Evolutionary conservation across 2,113 vertebrate species (phyloP).

Genomic region (Carollia perspicillata): DNA sequence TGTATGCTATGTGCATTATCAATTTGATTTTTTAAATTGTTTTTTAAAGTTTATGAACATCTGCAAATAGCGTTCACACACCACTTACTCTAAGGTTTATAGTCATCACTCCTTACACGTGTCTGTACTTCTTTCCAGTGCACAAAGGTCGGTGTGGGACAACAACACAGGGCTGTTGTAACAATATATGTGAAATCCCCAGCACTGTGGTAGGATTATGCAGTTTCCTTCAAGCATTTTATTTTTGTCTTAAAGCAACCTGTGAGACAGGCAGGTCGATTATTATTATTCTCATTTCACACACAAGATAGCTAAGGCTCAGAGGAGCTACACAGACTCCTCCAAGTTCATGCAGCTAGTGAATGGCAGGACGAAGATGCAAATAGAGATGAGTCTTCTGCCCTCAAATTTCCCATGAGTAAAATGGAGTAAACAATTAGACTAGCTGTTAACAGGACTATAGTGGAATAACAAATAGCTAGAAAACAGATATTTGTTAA

Average conservation of each 20-base stretch:
- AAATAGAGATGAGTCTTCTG: not conserved
- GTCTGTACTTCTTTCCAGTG: not conserved
- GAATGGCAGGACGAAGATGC: not conserved
- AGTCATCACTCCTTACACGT: not conserved
- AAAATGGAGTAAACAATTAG: constrained; percentile 28
- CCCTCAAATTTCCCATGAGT: not conserved
- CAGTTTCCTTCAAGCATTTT: not conserved
- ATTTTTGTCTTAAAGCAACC: not conserved
- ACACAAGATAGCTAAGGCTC: not conserved
- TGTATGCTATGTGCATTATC: not conserved
- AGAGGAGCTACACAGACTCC: not conserved
- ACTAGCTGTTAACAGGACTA: not conserved
- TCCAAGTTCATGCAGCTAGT: not conserved
- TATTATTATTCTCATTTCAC: not conserved
- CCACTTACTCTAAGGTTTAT: not conserved
- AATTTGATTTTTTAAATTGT: not conserved
- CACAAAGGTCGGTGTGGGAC: not conserved
- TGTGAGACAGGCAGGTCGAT: not conserved
- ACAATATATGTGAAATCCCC: not conserved
- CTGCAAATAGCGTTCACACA: not conserved
- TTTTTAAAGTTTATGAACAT: not conserved
- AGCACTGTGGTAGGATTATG: not conserved
- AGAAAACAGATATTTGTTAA: not conserved
- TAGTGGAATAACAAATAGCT: not conserved
- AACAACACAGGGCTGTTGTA: not conserved